phyloP scores from a whole-genome alignment of 1,140 invertebrate genomes.

The Parasteatoda tepidariorum region DNA sequence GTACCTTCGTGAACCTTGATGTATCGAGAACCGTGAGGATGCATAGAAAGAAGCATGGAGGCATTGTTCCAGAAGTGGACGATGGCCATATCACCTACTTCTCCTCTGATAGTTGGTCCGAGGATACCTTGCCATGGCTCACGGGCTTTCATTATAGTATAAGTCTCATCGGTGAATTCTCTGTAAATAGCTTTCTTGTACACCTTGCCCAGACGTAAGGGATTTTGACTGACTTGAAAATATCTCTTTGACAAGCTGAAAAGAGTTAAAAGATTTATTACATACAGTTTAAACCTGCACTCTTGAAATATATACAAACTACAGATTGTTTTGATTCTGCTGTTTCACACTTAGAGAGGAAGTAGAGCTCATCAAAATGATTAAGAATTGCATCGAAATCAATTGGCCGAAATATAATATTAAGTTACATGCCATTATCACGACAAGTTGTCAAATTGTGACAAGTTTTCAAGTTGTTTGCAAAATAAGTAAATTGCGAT shows the following conservation, averaged over 20 bases:
- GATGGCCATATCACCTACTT: slow-evolving; percentile 64
- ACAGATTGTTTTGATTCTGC: too few species aligned
- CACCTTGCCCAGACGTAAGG: slow-evolving; percentile 37
- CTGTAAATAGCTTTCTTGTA: slow-evolving; percentile 54
- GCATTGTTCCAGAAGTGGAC: slow-evolving; percentile 59
- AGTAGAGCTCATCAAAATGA: too few species aligned
- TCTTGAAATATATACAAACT: too few species aligned
- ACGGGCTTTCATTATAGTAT: slow-evolving; percentile 26
- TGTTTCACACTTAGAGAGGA: too few species aligned
- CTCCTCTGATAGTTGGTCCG: slow-evolving; percentile 64
- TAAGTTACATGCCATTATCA: too few species aligned
- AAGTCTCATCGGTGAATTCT: slow-evolving; percentile 49
- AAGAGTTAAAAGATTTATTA: too few species aligned
- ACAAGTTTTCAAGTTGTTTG: too few species aligned
- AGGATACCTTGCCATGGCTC: slow-evolving; percentile 65
- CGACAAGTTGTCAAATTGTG: too few species aligned
- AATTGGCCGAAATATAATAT: too few species aligned
- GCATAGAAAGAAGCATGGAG: slow-evolving; percentile 51
- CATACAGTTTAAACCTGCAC: too few species aligned
- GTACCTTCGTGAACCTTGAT: slow-evolving; percentile 58
- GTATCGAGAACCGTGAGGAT: slow-evolving; percentile 54
- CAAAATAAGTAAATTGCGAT: too few species aligned
- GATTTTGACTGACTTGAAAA: slow-evolving; percentile 6
- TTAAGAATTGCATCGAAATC: too few species aligned
- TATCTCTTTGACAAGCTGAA: slow-evolving; percentile 31